Conservation (phyloP, 2,888 invertebrate species). For the Nomada fabriciana region DNA sequence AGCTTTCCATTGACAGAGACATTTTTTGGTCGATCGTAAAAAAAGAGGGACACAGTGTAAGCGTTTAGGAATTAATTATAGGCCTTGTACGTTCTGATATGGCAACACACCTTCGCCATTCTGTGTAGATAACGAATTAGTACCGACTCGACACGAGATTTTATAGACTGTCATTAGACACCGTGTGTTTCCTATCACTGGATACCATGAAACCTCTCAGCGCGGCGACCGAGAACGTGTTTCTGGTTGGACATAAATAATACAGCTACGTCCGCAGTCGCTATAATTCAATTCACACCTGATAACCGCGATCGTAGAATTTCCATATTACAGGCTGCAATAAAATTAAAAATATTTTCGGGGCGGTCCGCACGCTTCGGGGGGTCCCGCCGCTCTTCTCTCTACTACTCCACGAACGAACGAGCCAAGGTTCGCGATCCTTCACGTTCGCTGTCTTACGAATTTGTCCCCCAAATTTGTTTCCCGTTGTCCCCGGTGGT, state of each 20-base stretch:
- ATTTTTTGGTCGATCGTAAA: slow-evolving; percentile 48
- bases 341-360: slow-evolving; percentile 79
- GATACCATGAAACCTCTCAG: slow-evolving; percentile 48
- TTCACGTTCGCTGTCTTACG: slow-evolving; percentile 59
- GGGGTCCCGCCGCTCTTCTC: slow-evolving; percentile 71
- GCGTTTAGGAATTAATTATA: slow-evolving; percentile 61
- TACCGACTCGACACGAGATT: slow-evolving; percentile 57
- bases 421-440: slow-evolving; percentile 60
- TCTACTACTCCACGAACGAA: slow-evolving; percentile 27
- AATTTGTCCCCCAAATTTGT: slow-evolving; percentile 72
- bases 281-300: slow-evolving; percentile 83
- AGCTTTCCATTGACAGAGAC: slow-evolving; percentile 21
- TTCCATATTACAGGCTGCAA: slow-evolving; percentile 78
- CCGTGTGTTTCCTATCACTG: slow-evolving; percentile 62
- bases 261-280: slow-evolving; percentile 70
- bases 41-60: slow-evolving; percentile 25
- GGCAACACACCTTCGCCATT: slow-evolving; percentile 49
- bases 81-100: slow-evolving; percentile 30
- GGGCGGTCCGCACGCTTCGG: slow-evolving; percentile 74
- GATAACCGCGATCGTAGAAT: slow-evolving; percentile 79
- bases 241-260: slow-evolving; percentile 75
- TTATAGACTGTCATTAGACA: slow-evolving; percentile 68
- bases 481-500: slow-evolving; percentile 68
- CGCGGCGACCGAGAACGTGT: slow-evolving; percentile 58
- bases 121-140: slow-evolving; percentile 66